Evolutionary conservation across 2,888 invertebrate species (phyloP), one percentile per base, ranked within the genome.

Genomic region (Temnothorax rugatulus): DNA sequence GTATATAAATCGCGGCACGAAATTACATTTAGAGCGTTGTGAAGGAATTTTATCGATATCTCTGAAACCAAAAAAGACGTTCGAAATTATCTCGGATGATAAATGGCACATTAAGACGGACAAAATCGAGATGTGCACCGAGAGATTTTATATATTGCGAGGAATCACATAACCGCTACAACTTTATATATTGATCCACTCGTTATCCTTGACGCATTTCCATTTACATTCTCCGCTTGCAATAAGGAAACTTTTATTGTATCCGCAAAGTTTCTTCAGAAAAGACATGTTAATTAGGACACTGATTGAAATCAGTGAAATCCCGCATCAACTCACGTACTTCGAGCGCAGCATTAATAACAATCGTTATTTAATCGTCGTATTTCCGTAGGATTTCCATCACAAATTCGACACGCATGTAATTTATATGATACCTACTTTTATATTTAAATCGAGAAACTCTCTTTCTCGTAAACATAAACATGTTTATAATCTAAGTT

Each of bases 201-300:
- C 73, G 79, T 73, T 81, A 81, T 73, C 79, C 79, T 81, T 81
- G 79, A 59, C 57, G 79, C 34, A 59, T 21, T 38, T 8, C 18
- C 21, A 73, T 81, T 59, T 73, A 25, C 25, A 59, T 81, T 47
- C 59, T 73, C 25, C 38, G 34, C 44, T 71, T 79, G 38, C 44
- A 57, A 59, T 59, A 73, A 81, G 73, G 73, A 81, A 81, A 79
- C 34, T 71, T 34, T 57, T 59, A 57, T 47, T 69, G 41, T 57
- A 29, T 69, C 29, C 41, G 34, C 25, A 13, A 21, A 71, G 59
- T 71, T 71, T 4, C 18, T 13, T 73, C 59, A 47, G 25, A 57
- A 44, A n/a, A 81, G 47, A 21, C 57, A 77, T 68, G 68, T 11
- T 77, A 77, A 77, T 77, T 47, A 15, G 68, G 41, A 77, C 38